These are phyloP conservation scores for Apostichopus parvimensis DNA, from an alignment of 35 echinoderm and acorn worm genomes.

Conservation along the genomic window DNA sequence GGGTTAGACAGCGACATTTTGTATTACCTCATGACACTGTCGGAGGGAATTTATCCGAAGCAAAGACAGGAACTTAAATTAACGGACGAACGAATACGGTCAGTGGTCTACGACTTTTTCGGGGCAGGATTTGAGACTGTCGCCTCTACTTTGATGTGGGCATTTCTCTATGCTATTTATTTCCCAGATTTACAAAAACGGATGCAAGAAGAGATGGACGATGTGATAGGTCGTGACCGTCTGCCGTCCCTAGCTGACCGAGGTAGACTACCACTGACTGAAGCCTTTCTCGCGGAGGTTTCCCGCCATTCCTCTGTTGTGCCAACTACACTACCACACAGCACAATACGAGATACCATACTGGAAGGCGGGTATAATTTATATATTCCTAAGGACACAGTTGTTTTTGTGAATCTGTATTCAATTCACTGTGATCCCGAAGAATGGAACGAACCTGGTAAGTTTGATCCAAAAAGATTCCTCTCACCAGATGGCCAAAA, in stretches of 20 bases:
- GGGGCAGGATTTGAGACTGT: slow-evolving; percentile 62
- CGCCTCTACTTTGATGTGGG: slow-evolving; percentile 54
- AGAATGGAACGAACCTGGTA: slow-evolving; percentile 57
- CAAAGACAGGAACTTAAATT: slow-evolving; percentile 46
- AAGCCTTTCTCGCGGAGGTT: no score
- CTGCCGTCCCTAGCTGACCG: no score
- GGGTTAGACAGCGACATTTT: slow-evolving; percentile 68
- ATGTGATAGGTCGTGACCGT: no score
- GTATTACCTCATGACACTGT: slow-evolving; percentile 68
- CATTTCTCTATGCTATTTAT: not conserved
- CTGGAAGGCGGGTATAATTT: slow-evolving; percentile 47
- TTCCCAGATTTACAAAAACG: no score
- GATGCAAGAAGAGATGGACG: no score
- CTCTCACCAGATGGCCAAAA: slow-evolving; percentile 40
- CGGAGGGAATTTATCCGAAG: slow-evolving; percentile 4
- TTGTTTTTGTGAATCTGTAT: slow-evolving; percentile 50
- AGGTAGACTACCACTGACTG: no score
- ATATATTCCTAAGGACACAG: slow-evolving; percentile 46
- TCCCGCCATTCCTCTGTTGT: not conserved
- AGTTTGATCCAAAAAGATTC: slow-evolving; percentile 62
- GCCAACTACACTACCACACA: slow-evolving; percentile 56
- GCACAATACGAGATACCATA: slow-evolving; percentile 48
- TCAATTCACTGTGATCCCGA: slow-evolving; percentile 55
- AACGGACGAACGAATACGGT: slow-evolving; percentile 48
- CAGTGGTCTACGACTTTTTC: slow-evolving; percentile 43